These are phyloP conservation scores for Ooceraea biroi DNA, from an alignment of 1,140 invertebrate species.

Conservation along the genomic window DNA sequence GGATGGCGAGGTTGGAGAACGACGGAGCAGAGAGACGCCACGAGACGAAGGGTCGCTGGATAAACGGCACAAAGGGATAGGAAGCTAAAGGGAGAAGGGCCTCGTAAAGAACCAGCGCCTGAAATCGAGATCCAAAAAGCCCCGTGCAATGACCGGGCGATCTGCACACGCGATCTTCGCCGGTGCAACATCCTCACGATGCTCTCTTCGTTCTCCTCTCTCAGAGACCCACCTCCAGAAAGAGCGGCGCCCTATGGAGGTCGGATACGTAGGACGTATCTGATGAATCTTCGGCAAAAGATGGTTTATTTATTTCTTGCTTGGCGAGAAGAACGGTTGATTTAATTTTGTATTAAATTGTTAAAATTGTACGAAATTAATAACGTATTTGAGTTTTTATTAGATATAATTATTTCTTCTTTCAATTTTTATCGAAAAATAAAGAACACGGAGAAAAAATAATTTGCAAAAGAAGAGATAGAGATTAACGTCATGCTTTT, in stretches of 20 bases:
- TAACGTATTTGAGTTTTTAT: background rate
- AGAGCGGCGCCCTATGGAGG: conserved; percentile 21
- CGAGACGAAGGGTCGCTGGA: conserved; percentile 67
- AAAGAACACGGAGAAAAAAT: background rate
- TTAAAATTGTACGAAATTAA: no score
- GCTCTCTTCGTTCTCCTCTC: conserved; percentile 33
- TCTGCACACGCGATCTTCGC: conserved; percentile 71
- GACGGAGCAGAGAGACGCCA: conserved; percentile 44
- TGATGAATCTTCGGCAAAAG: background rate
- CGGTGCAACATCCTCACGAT: conserved; percentile 46
- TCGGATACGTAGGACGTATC: background rate
- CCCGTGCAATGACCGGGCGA: conserved; percentile 81
- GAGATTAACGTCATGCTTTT: background rate
- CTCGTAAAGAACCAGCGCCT: conserved; percentile 66
- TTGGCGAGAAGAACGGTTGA: background rate
- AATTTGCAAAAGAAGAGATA: background rate
- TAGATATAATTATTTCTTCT: background rate
- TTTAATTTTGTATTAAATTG: conserved; percentile 10
- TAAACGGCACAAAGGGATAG: conserved; percentile 79
- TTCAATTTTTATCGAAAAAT: background rate
- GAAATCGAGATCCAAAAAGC: conserved; percentile 79
- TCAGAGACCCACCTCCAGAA: conserved; percentile 1
- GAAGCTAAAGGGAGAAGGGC: conserved; percentile 56
- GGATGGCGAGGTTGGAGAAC: conserved; percentile 36
- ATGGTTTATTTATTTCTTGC: background rate